Conservation (phyloP, 2,113 vertebrate genomes). For the Zosterops pallidus region DNA sequence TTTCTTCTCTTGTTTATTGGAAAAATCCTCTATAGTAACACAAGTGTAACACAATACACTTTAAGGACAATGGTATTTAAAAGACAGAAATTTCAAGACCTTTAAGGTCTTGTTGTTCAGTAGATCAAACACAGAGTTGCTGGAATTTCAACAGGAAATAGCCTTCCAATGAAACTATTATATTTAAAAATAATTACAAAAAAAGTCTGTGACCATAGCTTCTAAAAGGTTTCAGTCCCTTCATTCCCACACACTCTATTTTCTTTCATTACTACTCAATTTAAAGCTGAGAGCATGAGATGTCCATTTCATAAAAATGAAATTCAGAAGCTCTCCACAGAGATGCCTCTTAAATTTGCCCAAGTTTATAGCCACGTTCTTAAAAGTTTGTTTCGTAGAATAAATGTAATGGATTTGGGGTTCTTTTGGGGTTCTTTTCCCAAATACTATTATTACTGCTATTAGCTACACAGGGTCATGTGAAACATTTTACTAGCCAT, state of each 20-base stretch:
- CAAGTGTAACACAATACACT: neutral
- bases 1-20: conserved; percentile 24
- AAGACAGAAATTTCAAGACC: conserved; percentile 10
- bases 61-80: conserved; percentile 15
- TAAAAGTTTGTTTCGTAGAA: neutral
- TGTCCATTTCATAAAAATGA: neutral
- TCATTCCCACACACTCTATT: neutral
- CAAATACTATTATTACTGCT: neutral
- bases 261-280: conserved; percentile 4
- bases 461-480: neutral
- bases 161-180: neutral
- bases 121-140: conserved; percentile 3
- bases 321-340: neutral
- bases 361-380: neutral
- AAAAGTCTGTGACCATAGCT: neutral
- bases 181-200: neutral
- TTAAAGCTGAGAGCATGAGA: neutral
- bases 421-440: accelerated
- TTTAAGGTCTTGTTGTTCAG: neutral
- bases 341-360: neutral
- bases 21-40: conserved; percentile 4
- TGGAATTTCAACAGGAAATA: conserved; percentile 19
- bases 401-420: neutral
- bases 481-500: neutral
- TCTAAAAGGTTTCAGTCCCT: conserved; percentile 8